Conservation (phyloP, 2,888 invertebrate species). For the Drosophila cognata region DNA sequence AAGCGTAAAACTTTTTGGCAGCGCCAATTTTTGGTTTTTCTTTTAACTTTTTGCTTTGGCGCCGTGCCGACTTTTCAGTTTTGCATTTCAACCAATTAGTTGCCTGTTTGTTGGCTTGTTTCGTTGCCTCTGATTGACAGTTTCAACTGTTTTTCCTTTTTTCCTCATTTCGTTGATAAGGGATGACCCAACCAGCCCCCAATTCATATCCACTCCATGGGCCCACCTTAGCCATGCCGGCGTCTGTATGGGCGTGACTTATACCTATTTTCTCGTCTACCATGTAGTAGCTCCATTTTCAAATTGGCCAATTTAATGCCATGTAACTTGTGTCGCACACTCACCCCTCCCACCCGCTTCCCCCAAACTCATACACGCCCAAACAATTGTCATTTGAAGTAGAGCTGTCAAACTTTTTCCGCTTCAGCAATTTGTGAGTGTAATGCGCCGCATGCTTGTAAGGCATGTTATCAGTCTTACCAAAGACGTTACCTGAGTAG, state of each 20-base stretch:
- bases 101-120: slow-evolving; percentile 66
- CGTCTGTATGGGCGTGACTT: slow-evolving; percentile 59
- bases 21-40: slow-evolving; percentile 59
- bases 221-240: slow-evolving; percentile 2
- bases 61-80: slow-evolving; percentile 43
- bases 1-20: slow-evolving; percentile 77
- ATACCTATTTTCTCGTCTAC: slow-evolving; percentile 50
- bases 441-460: slow-evolving; percentile 10
- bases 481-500: slow-evolving; percentile 39
- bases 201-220: slow-evolving; percentile 2
- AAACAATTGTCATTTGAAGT: slow-evolving; percentile 71
- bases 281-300: slow-evolving; percentile 31
- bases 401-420: slow-evolving; percentile 60
- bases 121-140: slow-evolving; percentile 74
- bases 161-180: slow-evolving; percentile 52
- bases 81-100: slow-evolving; percentile 77
- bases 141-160: slow-evolving; percentile 53
- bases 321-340: slow-evolving; percentile 31
- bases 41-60: slow-evolving; percentile 39
- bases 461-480: slow-evolving; percentile 6
- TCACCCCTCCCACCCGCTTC: slow-evolving; percentile 28
- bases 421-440: slow-evolving; percentile 47
- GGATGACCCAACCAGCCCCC: slow-evolving; percentile 39
- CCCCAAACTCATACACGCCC: slow-evolving; percentile 51
- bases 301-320: slow-evolving; percentile 67